Evolutionary conservation across 1,140 invertebrate species (phyloP), one percentile per base, ranked within the genome.

Genomic region (Tribolium castaneum): DNA sequence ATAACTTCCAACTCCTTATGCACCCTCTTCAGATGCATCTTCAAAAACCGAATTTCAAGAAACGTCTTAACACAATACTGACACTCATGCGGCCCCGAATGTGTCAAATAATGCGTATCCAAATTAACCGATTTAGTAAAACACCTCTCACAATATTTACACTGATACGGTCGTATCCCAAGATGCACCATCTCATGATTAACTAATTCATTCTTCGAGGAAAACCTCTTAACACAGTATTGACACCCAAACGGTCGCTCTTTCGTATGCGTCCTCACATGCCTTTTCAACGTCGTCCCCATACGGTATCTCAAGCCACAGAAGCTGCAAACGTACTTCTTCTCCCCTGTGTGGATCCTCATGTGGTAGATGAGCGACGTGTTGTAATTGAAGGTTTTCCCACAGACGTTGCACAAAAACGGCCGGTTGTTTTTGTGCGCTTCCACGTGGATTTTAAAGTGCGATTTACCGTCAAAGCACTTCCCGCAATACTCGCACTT

Each of bases 401-500:
- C 88, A 82, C 93, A 94, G 0, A 89, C 89, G 0, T 89, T 89
- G 74, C 93, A 94, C 56, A 91, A 89, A 75, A 92, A 93, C 0
- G 93, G 93, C 1, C 92, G 85, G 79, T 94, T 94, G 0, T 95
- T 95, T 0, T 92, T 94, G 84, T 97, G 94, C 9, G 92, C 93
- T 9, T 94, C 88, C 49, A 90, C 88, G 82, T 96, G 95, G 9
- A 75, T 59, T 30, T 78, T 80, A 19, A 79, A 78, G 9, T 59
- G 80, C 14, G 70, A 79, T 14, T 19, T 19, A 35, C 35, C 66
- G 16, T 76, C 59, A 49, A 77, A 81, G 4, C 45, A 52, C 66
- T 81, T 82, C 14, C 76, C 56, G 50, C 79, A 83, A 13, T 51
- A 22, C 6, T 50, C 70, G 56, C 80, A 82, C 5, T 59, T 59